Evolutionary conservation across 1,140 invertebrate genomes (phyloP).

Genomic region (Acromyrmex echinatior): DNA sequence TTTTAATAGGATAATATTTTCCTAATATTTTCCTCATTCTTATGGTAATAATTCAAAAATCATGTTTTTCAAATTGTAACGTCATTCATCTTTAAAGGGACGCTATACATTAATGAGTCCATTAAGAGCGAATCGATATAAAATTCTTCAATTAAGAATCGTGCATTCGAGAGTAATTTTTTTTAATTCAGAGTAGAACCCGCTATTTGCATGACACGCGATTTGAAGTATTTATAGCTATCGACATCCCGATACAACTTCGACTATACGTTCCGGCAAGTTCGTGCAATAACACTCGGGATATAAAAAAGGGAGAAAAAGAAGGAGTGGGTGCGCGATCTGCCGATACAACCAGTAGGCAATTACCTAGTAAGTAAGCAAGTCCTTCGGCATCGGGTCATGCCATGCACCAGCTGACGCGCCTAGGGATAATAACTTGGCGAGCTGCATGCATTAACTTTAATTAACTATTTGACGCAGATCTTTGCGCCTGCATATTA

Average conservation of each 20-base stretch:
- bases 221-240: not conserved
- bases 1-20: no score
- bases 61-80: no score
- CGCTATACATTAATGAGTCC: not conserved
- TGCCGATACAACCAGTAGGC: slow-evolving; percentile 29
- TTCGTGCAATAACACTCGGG: slow-evolving; percentile 22
- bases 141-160: not conserved
- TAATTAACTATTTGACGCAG: slow-evolving; percentile 79
- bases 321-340: not conserved
- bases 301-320: not conserved
- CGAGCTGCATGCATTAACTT: slow-evolving; percentile 76
- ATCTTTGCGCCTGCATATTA: slow-evolving; percentile 71
- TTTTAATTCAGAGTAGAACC: not conserved
- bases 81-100: no score
- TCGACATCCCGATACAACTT: not conserved
- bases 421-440: slow-evolving; percentile 65
- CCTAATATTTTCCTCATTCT: no score
- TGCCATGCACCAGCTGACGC: slow-evolving; percentile 76
- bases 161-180: slow-evolving; percentile 26
- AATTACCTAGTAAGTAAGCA: slow-evolving; percentile 28
- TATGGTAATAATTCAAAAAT: no score
- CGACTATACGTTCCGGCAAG: not conserved
- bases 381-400: slow-evolving; percentile 53
- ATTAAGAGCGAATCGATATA: not conserved
- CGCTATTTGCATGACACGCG: not conserved